phyloP scores from a whole-genome alignment of 2,797 vertebrate genomes.

The Alosa sapidissima region DNA sequence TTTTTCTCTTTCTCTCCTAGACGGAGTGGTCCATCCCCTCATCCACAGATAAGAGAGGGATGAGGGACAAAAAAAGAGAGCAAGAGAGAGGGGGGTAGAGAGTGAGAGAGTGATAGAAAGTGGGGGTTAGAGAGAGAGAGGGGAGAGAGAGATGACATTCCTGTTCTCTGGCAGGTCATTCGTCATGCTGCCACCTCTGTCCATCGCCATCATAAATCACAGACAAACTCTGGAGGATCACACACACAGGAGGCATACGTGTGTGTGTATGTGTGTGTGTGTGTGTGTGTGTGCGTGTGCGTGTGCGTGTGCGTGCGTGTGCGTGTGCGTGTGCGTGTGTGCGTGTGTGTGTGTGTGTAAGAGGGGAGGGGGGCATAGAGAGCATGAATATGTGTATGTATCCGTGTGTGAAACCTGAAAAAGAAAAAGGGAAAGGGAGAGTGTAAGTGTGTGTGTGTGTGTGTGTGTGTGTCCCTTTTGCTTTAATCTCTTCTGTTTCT shows the following conservation, averaged over 20 bases:
- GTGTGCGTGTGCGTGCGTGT: too few species aligned
- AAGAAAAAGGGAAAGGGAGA: too few species aligned
- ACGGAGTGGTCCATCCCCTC: not conserved
- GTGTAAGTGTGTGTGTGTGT: not conserved
- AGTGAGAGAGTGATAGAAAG: not conserved
- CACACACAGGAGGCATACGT: not conserved
- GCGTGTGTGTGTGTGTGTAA: not conserved
- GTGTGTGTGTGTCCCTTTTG: slow-evolving; percentile 18
- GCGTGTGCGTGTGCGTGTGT: too few species aligned
- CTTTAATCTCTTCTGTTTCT: slow-evolving; percentile 45
- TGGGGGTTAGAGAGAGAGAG: not conserved
- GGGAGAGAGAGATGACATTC: slow-evolving; percentile 38
- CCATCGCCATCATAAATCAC: slow-evolving; percentile 53
- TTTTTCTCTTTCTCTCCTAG: not conserved
- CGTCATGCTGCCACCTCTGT: slow-evolving; percentile 52
- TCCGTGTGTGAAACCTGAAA: not conserved
- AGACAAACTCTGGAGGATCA: slow-evolving; percentile 41
- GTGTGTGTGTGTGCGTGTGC: not conserved
- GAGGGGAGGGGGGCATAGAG: too few species aligned
- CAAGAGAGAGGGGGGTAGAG: not conserved
- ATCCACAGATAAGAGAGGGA: not conserved
- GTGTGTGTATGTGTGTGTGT: not conserved
- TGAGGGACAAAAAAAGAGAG: not conserved
- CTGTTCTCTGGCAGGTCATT: slow-evolving; percentile 47
- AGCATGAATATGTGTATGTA: not conserved